Conservation (phyloP, 2,888 invertebrate genomes). For the Leptopilina drosophilae region DNA sequence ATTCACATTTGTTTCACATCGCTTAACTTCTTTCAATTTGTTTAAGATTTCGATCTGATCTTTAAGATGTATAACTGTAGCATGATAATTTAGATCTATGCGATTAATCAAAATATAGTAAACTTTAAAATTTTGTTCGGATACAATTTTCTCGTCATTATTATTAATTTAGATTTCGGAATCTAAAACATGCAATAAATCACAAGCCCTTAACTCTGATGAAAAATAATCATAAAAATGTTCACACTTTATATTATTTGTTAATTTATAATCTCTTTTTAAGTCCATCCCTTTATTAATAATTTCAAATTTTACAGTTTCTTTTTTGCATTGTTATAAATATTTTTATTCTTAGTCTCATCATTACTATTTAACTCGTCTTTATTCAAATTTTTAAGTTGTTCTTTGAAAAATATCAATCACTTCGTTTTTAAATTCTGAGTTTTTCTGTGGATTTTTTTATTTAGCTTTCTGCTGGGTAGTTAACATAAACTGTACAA, state of each 20-base stretch:
- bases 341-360: background rate
- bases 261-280: no score
- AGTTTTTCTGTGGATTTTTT: background rate
- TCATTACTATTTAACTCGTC: background rate
- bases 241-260: slow-evolving; percentile 14
- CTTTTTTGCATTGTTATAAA: background rate
- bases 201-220: background rate
- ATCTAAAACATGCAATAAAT: background rate
- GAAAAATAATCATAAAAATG: slow-evolving; percentile 10
- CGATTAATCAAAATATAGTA: background rate
- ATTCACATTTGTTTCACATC: slow-evolving; percentile 9
- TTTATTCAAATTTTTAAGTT: background rate
- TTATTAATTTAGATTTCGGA: background rate
- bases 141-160: background rate
- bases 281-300: no score
- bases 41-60: slow-evolving; percentile 2
- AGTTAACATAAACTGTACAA: no score
- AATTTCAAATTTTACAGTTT: slow-evolving; percentile 5
- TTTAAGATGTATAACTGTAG: slow-evolving; percentile 6
- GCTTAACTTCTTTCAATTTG: slow-evolving; percentile 7
- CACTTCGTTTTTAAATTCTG: background rate
- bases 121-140: slow-evolving; percentile 8
- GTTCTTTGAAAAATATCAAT: background rate
- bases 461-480: no score
- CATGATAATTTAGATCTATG: slow-evolving; percentile 6